Base-by-base conservation (phyloP, 1,140 invertebrate genomes). In the Chrysomallon squamiferum region DNA sequence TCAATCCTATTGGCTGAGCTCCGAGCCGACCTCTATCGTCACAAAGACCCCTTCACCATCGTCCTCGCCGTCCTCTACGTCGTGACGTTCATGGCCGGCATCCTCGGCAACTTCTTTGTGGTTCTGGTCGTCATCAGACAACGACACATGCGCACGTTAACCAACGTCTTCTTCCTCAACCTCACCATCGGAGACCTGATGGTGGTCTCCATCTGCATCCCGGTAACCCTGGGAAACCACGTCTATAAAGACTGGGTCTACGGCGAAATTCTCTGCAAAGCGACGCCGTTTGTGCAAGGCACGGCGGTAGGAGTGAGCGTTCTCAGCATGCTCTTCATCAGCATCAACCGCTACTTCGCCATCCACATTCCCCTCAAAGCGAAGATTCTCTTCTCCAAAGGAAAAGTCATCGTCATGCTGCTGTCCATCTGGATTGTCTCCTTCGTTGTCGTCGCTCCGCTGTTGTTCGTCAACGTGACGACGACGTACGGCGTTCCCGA, bases 171-270 rank as follows among this genome's bases (percentile, higher is more conserved):
- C 89, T 92, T 95, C 63, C 85, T 92, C 25, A 92, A 90, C 25
- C 78, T 95, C 72, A 91, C 93, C 0, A 75, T 93, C 2, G 93
- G 92, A 0, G 93, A 95, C 79, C 84, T 95, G 9, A 80, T 93
- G 59, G 90, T 96, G 1, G 92, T 94, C 59, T 72, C 92, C n/a
- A 91, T 91, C 20, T 91, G 91, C 41, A 91, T 95, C 2, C 93
- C 93, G 0, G 91, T 94, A 77, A 93, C 92, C 0, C 90, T 91
- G 3, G 91, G 90, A 0, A 88, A 95, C 2, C 96, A 96, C 84
- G 93, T 93, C 0, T 84, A 94, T 67, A 93, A 94, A 64, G 93
- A 91, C 7, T 96, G 94, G 93, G 92, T 92, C 0, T 94, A 91
- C 83, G 93, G 93, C 6, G 85, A 88, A 30, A 67, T 89, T 7